Percentiles rank a stretch among this genome's conserved stretches.
Conservation (phyloP, 2,113 vertebrate genomes). For the Ammospiza nelsoni region DNA sequence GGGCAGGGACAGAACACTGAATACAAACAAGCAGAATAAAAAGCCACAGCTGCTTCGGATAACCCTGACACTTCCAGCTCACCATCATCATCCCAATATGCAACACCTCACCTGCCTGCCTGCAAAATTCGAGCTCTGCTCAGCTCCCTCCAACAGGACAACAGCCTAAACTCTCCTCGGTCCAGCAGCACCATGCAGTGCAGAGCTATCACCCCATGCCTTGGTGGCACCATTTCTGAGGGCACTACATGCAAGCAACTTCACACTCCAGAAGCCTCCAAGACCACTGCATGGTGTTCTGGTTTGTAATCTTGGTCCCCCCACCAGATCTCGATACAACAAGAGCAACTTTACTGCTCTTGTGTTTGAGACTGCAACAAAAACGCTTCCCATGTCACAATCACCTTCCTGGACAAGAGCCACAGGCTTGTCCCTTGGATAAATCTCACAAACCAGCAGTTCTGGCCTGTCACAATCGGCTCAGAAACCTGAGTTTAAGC, state of each 20-base stretch:
- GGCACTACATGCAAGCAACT: rapidly evolving
- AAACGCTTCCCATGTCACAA: neutral
- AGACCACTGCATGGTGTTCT: rapidly evolving
- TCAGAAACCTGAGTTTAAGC: neutral
- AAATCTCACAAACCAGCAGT: neutral
- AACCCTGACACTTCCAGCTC: neutral
- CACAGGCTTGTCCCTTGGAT: neutral
- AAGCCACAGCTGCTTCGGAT: neutral
- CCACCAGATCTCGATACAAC: neutral
- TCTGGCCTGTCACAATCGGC: rapidly evolving
- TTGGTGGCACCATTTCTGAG: neutral
- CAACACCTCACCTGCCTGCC: neutral
- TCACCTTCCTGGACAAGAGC: rapidly evolving
- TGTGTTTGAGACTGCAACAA: neutral
- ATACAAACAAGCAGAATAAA: neutral
- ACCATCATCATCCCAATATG: neutral
- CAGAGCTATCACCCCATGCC: rapidly evolving
- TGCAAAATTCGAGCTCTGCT: neutral
- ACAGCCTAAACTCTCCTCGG: neutral
- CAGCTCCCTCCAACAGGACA: neutral
- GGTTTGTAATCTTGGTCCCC: neutral
- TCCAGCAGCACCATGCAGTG: rapidly evolving
- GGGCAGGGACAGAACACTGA: rapidly evolving
- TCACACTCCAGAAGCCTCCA: neutral
- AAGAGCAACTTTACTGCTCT: neutral